phyloP scores from a whole-genome alignment of 2,113 vertebrate species.

The Oryzias celebensis region DNA sequence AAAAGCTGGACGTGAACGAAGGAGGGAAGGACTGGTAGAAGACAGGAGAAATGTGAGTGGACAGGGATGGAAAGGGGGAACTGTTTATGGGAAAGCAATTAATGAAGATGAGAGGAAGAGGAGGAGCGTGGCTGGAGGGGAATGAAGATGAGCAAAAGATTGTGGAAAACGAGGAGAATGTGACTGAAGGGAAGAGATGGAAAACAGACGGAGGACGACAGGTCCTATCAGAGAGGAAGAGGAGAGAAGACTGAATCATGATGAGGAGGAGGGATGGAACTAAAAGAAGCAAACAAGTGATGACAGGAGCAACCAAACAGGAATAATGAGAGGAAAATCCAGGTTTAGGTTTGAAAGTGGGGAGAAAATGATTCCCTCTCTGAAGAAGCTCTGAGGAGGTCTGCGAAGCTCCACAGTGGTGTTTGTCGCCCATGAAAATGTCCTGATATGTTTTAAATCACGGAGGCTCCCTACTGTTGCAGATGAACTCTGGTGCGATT shows the following conservation, averaged over 20 bases:
- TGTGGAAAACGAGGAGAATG: not conserved
- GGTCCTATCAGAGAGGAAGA: not conserved
- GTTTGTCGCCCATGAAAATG: too few relatives aligned
- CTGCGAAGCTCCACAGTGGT: too few relatives aligned
- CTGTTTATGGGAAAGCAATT: not conserved
- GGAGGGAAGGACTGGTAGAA: not conserved
- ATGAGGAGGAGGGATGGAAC: not conserved
- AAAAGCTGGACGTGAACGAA: not conserved
- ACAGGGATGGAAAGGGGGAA: not conserved
- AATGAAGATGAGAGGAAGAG: constrained; percentile 14
- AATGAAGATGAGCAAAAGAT: constrained; percentile 6
- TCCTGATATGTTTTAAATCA: too few relatives aligned
- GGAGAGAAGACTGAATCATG: not conserved
- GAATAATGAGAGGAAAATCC: not conserved
- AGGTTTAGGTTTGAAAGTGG: not conserved
- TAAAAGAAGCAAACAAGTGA: not conserved
- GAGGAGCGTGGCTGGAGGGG: not conserved
- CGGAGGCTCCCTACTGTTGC: too few relatives aligned
- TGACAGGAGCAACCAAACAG: not conserved
- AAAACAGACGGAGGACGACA: not conserved
- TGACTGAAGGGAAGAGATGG: not conserved
- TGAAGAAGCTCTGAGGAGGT: too few relatives aligned
- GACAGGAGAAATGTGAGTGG: not conserved
- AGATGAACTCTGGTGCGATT: too few relatives aligned
- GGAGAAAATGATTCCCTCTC: too few relatives aligned